phyloP scores from a whole-genome alignment of 2,888 invertebrate genomes.

The Loripinus fragilis region DNA sequence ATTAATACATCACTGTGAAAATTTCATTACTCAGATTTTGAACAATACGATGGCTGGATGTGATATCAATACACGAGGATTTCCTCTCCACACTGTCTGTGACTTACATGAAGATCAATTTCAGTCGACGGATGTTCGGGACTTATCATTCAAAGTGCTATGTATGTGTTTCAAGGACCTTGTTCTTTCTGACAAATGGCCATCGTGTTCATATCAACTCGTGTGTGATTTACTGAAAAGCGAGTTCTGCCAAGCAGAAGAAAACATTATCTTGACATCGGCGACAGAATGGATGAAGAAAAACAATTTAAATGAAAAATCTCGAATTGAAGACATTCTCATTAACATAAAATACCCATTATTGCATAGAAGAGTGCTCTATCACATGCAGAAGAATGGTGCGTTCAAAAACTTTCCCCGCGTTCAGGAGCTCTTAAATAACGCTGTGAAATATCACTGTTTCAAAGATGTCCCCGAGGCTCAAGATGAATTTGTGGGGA shows the following conservation, averaged over 20 bases:
- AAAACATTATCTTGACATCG: conserved; percentile 76
- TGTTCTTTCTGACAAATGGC: conserved; percentile 71
- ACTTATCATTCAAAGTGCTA: conserved; percentile 73
- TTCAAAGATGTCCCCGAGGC: conserved; percentile 79
- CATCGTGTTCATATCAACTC: conserved; percentile 68
- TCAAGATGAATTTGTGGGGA: conserved; percentile 73
- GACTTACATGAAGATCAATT: conserved; percentile 63
- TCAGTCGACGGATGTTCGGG: conserved; percentile 65
- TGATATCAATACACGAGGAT: conserved; percentile 61
- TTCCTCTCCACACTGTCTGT: conserved; percentile 63
- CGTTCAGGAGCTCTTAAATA: conserved; percentile 74
- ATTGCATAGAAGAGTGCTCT: conserved; percentile 75
- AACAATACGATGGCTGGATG: conserved; percentile 60
- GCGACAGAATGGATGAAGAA: conserved; percentile 80
- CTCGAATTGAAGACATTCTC: conserved; percentile 76
- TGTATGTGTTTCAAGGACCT: conserved; percentile 73
- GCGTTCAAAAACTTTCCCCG: conserved; percentile 79
- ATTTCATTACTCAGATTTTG: conserved; percentile 76
- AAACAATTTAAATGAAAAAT: conserved; percentile 76
- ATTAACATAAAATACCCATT: conserved; percentile 78
- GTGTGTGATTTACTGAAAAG: conserved; percentile 74
- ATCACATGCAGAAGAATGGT: conserved; percentile 77
- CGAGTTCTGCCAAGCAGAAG: conserved; percentile 75
- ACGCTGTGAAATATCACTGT: conserved; percentile 77
- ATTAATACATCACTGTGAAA: conserved; percentile 78